Conservation (phyloP, 2,888 invertebrate genomes). For the Scaptomyza parva region DNA sequence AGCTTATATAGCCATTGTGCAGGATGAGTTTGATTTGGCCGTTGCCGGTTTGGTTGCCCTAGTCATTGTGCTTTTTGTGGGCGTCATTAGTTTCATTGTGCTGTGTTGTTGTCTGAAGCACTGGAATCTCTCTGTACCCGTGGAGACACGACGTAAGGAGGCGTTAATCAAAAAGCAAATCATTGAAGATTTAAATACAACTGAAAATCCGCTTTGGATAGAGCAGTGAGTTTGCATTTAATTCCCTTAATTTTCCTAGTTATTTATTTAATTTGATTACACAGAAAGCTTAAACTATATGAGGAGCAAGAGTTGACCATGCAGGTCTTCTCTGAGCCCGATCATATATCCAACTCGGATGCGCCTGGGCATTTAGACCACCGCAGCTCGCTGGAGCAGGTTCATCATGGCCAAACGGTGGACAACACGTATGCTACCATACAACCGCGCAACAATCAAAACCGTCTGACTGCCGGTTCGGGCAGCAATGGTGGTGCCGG, state of each 20-base stretch:
- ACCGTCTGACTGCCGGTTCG: conserved; percentile 60
- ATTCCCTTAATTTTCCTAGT: rapidly evolving
- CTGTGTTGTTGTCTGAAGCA: conserved; percentile 95
- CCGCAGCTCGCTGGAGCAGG: conserved; percentile 83
- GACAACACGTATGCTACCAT: conserved; percentile 85
- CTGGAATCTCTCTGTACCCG: conserved; percentile 93
- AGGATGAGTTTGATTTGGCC: conserved; percentile 93
- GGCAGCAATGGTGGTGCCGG: conserved; percentile 58
- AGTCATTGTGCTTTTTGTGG: conserved; percentile 93
- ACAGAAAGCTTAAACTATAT: conserved; percentile 92
- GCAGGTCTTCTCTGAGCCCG: conserved; percentile 94
- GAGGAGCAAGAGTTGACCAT: conserved; percentile 97
- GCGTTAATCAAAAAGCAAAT: conserved; percentile 93
- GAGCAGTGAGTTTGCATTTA: conserved; percentile 89
- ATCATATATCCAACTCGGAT: conserved; percentile 85
- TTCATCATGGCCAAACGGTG: conserved; percentile 83
- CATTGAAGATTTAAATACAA: conserved; percentile 93
- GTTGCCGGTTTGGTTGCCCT: conserved; percentile 94
- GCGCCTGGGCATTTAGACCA: conserved; percentile 83
- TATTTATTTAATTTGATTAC: conserved; percentile 27
- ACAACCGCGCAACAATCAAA: conserved; percentile 82
- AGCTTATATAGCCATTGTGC: conserved; percentile 88
- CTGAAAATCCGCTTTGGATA: conserved; percentile 96
- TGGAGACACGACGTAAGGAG: conserved; percentile 92
- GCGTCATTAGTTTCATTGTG: conserved; percentile 93